A percentile compares a stretch with the other conserved stretches of the same genome.
phyloP scores from a whole-genome alignment of 2,888 invertebrate species.

The Cryptocheilus praepositus region DNA sequence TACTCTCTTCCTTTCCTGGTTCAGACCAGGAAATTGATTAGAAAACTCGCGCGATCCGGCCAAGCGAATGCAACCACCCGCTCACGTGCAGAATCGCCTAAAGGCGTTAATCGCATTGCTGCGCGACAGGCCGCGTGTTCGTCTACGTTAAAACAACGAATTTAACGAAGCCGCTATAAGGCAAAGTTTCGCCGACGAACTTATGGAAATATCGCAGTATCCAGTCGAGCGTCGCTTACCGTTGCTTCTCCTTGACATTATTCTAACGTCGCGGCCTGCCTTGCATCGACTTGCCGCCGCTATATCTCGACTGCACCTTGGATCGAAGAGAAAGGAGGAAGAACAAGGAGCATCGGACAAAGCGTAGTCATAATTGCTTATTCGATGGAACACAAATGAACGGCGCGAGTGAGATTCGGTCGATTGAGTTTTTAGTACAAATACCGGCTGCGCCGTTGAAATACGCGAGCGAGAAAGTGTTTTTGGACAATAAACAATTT shows the following conservation, averaged over 20 bases:
- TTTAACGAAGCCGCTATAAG: background rate
- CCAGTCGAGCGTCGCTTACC: slow-evolving; percentile 27
- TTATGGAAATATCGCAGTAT: slow-evolving; percentile 32
- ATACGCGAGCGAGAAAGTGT: too few relatives aligned
- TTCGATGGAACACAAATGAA: too few relatives aligned
- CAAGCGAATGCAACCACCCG: slow-evolving; percentile 12
- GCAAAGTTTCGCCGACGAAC: slow-evolving; percentile 20
- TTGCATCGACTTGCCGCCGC: background rate
- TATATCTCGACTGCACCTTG: background rate
- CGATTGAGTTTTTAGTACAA: too few relatives aligned
- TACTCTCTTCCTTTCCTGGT: slow-evolving; percentile 35
- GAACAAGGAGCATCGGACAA: background rate
- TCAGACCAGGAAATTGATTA: slow-evolving; percentile 51
- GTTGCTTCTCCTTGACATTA: slow-evolving; percentile 56
- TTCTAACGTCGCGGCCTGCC: slow-evolving; percentile 21
- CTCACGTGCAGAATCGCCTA: background rate
- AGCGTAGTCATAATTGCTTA: too few relatives aligned
- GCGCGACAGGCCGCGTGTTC: too few relatives aligned
- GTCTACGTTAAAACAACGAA: too few relatives aligned
- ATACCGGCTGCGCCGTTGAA: too few relatives aligned
- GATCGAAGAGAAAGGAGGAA: background rate
- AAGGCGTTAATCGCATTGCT: slow-evolving; percentile 1
- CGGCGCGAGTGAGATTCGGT: too few relatives aligned
- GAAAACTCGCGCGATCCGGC: slow-evolving; percentile 24
- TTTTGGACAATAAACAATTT: too few relatives aligned